phyloP scores from a whole-genome alignment of 2,888 invertebrate genomes.

The Eristalis arbustorum region DNA sequence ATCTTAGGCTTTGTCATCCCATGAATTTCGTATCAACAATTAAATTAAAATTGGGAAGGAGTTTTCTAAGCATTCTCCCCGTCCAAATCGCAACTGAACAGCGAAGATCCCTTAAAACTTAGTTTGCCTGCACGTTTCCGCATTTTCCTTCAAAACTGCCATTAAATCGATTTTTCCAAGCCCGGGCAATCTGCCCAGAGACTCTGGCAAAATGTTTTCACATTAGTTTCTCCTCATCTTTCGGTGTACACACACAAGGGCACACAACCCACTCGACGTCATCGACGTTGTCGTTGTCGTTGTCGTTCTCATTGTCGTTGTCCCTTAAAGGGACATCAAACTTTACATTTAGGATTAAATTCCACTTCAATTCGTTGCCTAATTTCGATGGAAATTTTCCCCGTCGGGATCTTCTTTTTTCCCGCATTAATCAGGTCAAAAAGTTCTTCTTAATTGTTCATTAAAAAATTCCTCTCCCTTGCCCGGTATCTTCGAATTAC shows the following conservation, averaged over 20 bases:
- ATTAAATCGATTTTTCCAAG: conserved; percentile 19
- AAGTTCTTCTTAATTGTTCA: conserved; percentile 46
- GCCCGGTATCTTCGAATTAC: conserved; percentile 22
- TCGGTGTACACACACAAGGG: neutral
- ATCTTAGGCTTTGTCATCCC: neutral
- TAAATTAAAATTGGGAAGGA: neutral
- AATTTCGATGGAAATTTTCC: conserved; percentile 21
- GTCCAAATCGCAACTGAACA: neutral
- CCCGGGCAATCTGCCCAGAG: neutral
- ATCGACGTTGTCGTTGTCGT: neutral
- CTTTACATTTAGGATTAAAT: conserved; percentile 13
- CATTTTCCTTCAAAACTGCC: neutral
- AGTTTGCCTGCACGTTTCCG: conserved; percentile 11
- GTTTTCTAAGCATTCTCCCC: neutral
- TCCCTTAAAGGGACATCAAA: neutral
- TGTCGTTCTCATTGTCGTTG: neutral
- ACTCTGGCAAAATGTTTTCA: neutral
- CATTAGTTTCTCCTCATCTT: neutral
- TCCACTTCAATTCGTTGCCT: conserved; percentile 10
- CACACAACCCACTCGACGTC: neutral
- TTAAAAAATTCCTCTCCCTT: conserved; percentile 34
- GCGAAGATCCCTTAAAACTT: conserved; percentile 6
- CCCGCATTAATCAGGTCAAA: conserved; percentile 45
- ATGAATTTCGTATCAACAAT: neutral
- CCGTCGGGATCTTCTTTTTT: conserved; percentile 35